A percentile compares a stretch with the other conserved stretches of the same genome.
Conservation (phyloP, 2,797 vertebrate species). For the Vultur gryphus region DNA sequence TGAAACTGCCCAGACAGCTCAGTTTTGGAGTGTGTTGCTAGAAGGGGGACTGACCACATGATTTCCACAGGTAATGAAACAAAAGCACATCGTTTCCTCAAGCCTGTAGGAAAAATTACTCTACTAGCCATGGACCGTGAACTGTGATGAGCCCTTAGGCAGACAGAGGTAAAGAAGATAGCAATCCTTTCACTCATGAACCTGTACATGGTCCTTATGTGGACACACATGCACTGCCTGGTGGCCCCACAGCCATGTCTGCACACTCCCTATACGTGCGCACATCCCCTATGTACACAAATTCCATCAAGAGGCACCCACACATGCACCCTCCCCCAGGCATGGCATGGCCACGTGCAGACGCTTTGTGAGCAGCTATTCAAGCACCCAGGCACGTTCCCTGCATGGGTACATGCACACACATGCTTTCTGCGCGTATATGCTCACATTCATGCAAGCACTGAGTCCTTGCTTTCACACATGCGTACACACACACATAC, state of each 20-base stretch:
- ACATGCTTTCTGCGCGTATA: neutral
- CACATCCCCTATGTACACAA: accelerated
- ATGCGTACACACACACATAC: neutral
- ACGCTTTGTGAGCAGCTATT: neutral
- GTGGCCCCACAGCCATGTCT: neutral
- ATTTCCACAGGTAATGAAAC: neutral
- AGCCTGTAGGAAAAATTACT: neutral
- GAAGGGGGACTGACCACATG: neutral
- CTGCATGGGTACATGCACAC: neutral
- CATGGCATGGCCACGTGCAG: neutral
- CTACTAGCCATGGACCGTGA: neutral
- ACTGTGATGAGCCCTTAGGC: neutral
- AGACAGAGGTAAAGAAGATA: neutral
- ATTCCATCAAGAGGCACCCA: neutral
- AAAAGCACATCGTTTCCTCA: neutral
- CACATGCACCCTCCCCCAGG: neutral
- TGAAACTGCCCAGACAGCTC: neutral
- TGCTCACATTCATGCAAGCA: neutral
- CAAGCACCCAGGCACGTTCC: neutral
- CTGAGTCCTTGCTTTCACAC: neutral
- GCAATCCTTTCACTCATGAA: neutral
- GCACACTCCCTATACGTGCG: neutral
- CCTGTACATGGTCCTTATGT: neutral
- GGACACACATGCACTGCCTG: neutral
- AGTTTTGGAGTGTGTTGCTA: neutral